phyloP scores from a whole-genome alignment of 2,888 invertebrate genomes.

The Lutraria lutraria region DNA sequence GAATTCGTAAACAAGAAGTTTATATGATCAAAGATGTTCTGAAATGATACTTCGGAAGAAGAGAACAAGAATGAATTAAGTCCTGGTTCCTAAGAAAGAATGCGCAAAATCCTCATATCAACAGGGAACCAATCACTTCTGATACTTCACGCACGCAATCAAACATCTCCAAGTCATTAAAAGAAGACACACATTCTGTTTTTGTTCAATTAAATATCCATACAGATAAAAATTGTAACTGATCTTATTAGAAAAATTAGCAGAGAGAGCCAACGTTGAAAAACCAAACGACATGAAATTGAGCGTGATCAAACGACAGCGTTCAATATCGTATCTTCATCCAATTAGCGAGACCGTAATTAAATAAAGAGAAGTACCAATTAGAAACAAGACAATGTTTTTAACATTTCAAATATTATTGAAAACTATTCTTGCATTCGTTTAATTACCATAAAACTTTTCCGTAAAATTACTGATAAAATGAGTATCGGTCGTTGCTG shows the following conservation, averaged over 20 bases:
- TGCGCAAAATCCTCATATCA: not conserved
- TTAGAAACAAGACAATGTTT: slow-evolving; percentile 60
- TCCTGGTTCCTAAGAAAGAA: not conserved
- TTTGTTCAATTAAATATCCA: slow-evolving; percentile 14
- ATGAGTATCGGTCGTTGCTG: slow-evolving; percentile 66
- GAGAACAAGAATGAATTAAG: no score
- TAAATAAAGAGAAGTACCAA: slow-evolving; percentile 58
- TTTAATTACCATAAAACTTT: slow-evolving; percentile 69
- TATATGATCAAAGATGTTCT: no score
- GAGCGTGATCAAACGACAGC: slow-evolving; percentile 40
- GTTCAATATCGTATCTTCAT: slow-evolving; percentile 56
- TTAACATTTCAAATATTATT: slow-evolving; percentile 61
- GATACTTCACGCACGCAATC: not conserved
- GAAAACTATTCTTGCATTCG: slow-evolving; percentile 59
- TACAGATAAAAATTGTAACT: slow-evolving; percentile 17
- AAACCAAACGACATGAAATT: slow-evolving; percentile 52
- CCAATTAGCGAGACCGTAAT: slow-evolving; percentile 65
- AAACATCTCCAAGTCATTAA: not conserved
- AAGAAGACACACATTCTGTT: not conserved
- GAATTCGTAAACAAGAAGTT: no score
- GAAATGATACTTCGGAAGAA: no score
- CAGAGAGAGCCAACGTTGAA: not conserved
- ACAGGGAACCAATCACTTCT: not conserved
- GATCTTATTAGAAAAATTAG: not conserved
- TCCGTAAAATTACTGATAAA: slow-evolving; percentile 66